Evolutionary conservation across 2,113 vertebrate species (phyloP), one percentile per base, ranked within the genome.

Genomic region (Sclerurus mexicanus): DNA sequence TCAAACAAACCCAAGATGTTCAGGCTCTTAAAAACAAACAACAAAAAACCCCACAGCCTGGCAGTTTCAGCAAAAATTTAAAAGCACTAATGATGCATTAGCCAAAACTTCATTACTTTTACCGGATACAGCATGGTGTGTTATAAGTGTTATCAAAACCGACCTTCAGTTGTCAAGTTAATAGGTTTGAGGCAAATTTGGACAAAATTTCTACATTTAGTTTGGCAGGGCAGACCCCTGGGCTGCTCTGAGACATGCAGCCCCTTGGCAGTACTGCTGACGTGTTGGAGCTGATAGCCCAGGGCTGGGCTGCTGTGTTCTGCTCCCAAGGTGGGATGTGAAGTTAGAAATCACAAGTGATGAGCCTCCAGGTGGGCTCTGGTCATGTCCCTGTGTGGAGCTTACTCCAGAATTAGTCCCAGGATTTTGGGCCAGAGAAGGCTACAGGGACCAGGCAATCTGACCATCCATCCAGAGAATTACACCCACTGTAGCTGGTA

Each of bases 271-370:
- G 22, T 10, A 10, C 56, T 76, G 53, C 67, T 3, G 3, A 37
- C 1, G 0, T 18, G 18, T 50, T 0, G 0, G 56, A 67, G 64
- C 62, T 33, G 24, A 49, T 3, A 39, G 40, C 25, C 30, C 28
- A 42, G 78, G 79, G 40, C 72, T 63, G 66, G 25, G 40, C 28
- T 69, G 42, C 58, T 2, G 4, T n/a, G 8, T 64, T 56, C 49
- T 7, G 14, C n/a, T 87, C 67, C 63, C 30, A 8, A n/a, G 25
- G 42, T 59, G 53, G n/a, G 58, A 9, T 10, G 28, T 58, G 69
- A 83, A 37, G 40, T 49, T 44, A 44, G 60, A 84, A 66, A 58
- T 66, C 23, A 50, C 25, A 58, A 18, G 17, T 18, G 55, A 79
- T 68, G 28, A 81, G 20, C 55, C 62, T 75, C 37, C 47, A 69